Base-by-base conservation (phyloP, 2,113 vertebrate species). In the Siniperca knerii region DNA sequence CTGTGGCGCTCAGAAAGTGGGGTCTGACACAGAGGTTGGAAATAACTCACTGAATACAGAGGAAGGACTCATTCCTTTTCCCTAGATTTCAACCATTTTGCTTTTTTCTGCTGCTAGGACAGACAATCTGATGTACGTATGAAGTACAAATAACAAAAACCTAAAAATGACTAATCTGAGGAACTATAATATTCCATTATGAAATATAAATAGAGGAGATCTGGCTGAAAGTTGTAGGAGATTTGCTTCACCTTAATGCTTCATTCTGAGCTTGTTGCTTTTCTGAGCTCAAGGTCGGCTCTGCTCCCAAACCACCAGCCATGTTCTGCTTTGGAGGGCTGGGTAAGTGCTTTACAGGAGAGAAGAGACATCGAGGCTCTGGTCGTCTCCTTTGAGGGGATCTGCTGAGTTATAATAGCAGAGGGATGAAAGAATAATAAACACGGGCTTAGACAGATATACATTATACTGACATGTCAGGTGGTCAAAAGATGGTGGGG, bases 361-460 rank as follows among this genome's bases (percentile, higher is more conserved):
- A 91, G 81, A 96, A 96, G 61, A 95, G 94, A 79, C 96, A 96
- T 7, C 94, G 94, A 46, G 93, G 93, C 86, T 95, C 94, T 20
- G 91, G 76, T 50, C 87, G 79, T 50, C 72, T 89, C 46, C 81
- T 93, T 8, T 87, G 89, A 75, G 83, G 83, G 25, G 82, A 78
- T 81, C 90, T 92, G 61, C 58, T 86, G 79, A 66, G 48, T 37
- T 37, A 82, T 15, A 61, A 86, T 0, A 83, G 25, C 13, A 21
- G 35, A 67, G 11, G 33, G 16, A 78, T 40, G 20, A 79, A 62
- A 37, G 23, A 64, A 48, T 35, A 62, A 60, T 16, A 79, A 58
- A 58, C 15, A 82, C n/a, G 57, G 21, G 46, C 18, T 69, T 7
- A 12, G 15, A 61, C 10, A 73, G 12, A 57, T 58, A 37, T 7